phyloP scores from a whole-genome alignment of 2,797 vertebrate species.

The Xenopus petersii region DNA sequence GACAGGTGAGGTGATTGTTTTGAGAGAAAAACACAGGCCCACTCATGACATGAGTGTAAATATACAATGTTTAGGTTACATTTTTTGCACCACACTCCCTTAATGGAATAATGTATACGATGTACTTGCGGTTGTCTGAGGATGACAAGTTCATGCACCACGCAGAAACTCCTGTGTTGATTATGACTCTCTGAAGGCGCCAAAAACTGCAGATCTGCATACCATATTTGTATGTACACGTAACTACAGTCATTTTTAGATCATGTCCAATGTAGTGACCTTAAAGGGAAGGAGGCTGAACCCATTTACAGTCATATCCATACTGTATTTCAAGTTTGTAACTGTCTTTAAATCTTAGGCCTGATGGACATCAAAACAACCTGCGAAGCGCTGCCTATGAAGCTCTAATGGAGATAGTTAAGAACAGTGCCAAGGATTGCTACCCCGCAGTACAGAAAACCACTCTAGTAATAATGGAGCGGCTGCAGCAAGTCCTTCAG shows the following conservation, averaged over 20 bases:
- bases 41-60: too few species aligned
- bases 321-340: too few species aligned
- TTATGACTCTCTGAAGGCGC: conserved; percentile 41
- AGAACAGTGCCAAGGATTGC: conserved; percentile 98
- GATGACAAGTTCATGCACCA: conserved; percentile 47
- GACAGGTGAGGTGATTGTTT: conserved; percentile 73
- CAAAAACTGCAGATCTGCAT: too few species aligned
- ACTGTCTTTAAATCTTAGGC: conserved; percentile 61
- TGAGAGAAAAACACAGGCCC: too few species aligned
- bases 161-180: conserved; percentile 38
- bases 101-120: too few species aligned
- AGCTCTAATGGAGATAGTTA: conserved; percentile 97
- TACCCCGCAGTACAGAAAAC: conserved; percentile 98
- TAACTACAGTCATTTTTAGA: too few species aligned
- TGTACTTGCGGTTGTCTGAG: conserved; percentile 10
- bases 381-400: conserved; percentile 94
- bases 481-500: conserved; percentile 95
- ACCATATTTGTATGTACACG: too few species aligned
- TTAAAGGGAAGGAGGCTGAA: too few species aligned
- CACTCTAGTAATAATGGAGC: conserved; percentile 95
- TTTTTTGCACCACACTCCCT: too few species aligned
- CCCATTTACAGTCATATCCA: too few species aligned
- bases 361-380: conserved; percentile 97
- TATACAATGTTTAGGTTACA: too few species aligned
- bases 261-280: too few species aligned